Evolutionary conservation across 2,888 invertebrate species (phyloP), one percentile per base, ranked within the genome.

Genomic region (Pyrrhia umbra): DNA sequence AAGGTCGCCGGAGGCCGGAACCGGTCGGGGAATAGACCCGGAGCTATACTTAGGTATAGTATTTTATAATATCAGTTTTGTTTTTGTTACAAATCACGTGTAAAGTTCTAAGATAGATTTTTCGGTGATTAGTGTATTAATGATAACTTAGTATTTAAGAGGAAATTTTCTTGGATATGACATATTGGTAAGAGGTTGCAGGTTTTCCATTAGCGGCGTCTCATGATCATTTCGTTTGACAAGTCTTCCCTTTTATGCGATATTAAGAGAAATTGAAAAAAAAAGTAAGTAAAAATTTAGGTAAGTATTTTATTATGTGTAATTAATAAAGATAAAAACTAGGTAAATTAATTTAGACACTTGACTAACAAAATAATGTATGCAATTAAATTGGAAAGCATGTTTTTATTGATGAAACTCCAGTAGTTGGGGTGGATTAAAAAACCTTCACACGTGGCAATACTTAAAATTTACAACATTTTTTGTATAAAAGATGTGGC

Each of bases 1-100:
- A 85, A 85, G 85, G 85, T 59, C 70, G 15, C 1, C 10, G 16
- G 55, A 23, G 68, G 76, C 75, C 79, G 84, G 79, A 85, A 81
- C 84, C 71, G 71, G 71, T 71, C 57, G 37, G 23, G 3, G 60
- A 37, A 40, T 80, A 83, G 81, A 16, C 67, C 9, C 20, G 43
- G 74, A 74, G 74, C 47, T 63, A 15, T 0, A 30, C 46, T 54
- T 6, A 25, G 18, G 10, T 18, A 18, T 18, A 8, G 0, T n/a
- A 9, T 15, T 49, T 27, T 27, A 45, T 5, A 13, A 37, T 27
- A 20, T 39, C 20, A 13, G 30, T 16, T 39, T 21, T 10, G 6
- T 6, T 37, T 47, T 25, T n/a, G 5, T 39, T 45, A 8, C 10
- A 1, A 1, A 10, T 4, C 3, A 15, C n/a, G 13, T 37, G 15